Percentiles rank a stretch among this genome's conserved stretches.
Conservation (phyloP, 2,888 invertebrate species). For the Drosophila limbata region DNA sequence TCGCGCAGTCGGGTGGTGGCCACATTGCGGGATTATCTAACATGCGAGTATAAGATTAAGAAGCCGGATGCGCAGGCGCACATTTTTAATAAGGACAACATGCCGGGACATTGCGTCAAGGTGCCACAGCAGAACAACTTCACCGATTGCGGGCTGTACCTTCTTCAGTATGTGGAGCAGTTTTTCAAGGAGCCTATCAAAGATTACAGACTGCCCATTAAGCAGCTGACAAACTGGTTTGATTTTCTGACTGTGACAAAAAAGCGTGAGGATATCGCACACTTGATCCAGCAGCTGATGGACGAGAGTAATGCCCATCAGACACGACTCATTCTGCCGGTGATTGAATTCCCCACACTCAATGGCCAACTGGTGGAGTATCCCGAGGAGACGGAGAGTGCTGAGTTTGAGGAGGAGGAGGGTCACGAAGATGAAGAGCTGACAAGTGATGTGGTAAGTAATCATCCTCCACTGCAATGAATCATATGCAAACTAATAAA, state of each 20-base stretch:
- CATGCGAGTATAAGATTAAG: slow-evolving; percentile 93
- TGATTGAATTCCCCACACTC: slow-evolving; percentile 91
- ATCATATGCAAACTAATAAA: background rate
- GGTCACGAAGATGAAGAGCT: slow-evolving; percentile 86
- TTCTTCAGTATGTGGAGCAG: slow-evolving; percentile 98
- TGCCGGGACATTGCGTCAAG: slow-evolving; percentile 94
- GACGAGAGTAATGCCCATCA: slow-evolving; percentile 88
- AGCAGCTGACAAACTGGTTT: slow-evolving; percentile 94
- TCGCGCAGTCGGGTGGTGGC: slow-evolving; percentile 94
- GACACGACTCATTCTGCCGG: slow-evolving; percentile 87
- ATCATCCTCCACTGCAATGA: background rate
- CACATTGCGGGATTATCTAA: slow-evolving; percentile 95
- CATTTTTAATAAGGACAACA: slow-evolving; percentile 91
- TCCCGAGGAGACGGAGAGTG: slow-evolving; percentile 86
- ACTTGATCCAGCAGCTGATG: slow-evolving; percentile 91
- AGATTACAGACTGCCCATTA: slow-evolving; percentile 93
- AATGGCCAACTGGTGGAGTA: slow-evolving; percentile 89
- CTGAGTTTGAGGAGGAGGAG: slow-evolving; percentile 87
- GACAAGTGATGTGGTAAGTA: slow-evolving; percentile 83
- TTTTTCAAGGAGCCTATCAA: slow-evolving; percentile 95
- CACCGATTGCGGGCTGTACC: slow-evolving; percentile 97
- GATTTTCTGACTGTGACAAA: slow-evolving; percentile 92
- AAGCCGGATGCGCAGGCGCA: slow-evolving; percentile 86
- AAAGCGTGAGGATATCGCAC: slow-evolving; percentile 94
- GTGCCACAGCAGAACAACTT: slow-evolving; percentile 99